Conservation (phyloP, 2,113 vertebrate genomes). For the Gopherus evgoodei region DNA sequence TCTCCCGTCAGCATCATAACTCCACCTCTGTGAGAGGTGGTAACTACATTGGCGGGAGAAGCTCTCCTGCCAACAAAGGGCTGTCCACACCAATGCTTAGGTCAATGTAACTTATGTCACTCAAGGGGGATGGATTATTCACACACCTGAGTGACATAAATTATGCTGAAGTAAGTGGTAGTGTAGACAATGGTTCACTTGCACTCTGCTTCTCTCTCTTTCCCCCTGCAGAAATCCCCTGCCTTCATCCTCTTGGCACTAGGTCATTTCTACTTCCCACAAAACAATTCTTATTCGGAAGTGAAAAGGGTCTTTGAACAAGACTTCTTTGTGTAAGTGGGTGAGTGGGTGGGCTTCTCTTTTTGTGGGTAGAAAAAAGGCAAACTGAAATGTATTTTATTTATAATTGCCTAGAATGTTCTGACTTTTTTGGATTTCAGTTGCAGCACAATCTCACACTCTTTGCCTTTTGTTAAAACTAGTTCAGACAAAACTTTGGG, state of each 20-base stretch:
- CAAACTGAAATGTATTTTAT: background rate
- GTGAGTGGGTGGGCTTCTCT: background rate
- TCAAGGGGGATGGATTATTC: background rate
- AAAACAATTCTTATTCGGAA: background rate
- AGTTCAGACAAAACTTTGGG: background rate
- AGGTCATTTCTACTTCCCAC: background rate
- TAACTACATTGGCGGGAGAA: background rate
- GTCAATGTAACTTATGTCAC: background rate
- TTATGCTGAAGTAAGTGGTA: background rate
- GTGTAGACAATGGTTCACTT: background rate
- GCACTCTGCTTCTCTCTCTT: background rate
- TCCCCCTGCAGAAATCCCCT: background rate
- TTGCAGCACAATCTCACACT: background rate
- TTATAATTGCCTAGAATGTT: background rate
- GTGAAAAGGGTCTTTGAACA: background rate
- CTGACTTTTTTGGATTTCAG: background rate
- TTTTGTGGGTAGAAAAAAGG: background rate
- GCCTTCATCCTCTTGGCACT: background rate
- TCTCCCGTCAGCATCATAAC: background rate
- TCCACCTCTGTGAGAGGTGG: background rate
- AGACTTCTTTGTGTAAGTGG: background rate
- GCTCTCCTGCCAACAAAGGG: too few species aligned
- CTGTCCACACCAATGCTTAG: background rate
- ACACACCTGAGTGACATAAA: background rate
- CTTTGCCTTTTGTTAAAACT: background rate